Evolutionary conservation across 2,888 invertebrate genomes (phyloP), one percentile per base, ranked within the genome.

Genomic region (Crocallis elinguaria): DNA sequence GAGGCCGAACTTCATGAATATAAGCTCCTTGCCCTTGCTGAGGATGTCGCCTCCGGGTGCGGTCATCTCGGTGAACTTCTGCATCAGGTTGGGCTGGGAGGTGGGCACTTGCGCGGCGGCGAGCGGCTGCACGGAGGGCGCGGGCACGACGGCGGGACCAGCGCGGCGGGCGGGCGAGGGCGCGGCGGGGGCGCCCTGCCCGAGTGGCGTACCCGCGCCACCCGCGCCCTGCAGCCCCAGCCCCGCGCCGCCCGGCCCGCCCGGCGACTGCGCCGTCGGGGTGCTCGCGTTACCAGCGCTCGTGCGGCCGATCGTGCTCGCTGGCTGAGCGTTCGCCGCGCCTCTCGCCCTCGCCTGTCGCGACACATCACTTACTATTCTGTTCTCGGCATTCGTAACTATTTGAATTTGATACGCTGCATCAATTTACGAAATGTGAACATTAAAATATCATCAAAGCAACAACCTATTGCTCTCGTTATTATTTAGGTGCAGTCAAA

Each of bases 1-100:
- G 71, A 97, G 93, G 67, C 97, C 97, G 86, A 98, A 98, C 92
- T 96, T 96, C 95, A 97, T 97, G 89, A 98, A 97, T 84, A 97
- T 96, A 67, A 97, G 94, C 92, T 97, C 97, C 92, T 98, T 97
- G 77, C 97, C 97, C 88, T 97, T 97, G 79, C 97, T 97, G 72
- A 97, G 93, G 69, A 97, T 96, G 82, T 97, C 97, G 73, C 97
- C 97, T 62, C 97, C 97, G 69, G 97, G 96, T 58, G 95, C 95
- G 50, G 97, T 96, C 92, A 97, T 96, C 83, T 97, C 97, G 72
- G 96, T 94, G 82, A 97, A 94, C 88, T 97, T 97, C 84, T 97
- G 96, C 95, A 97, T 97, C 67, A 97, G 93, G 87, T 96, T 97
- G 54, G 95, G 95, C 63, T 91, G 79, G 78, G 84, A 70, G 55